These are phyloP conservation scores for Dicaeum eximium DNA, from an alignment of 2,113 vertebrate species.

Conservation along the genomic window DNA sequence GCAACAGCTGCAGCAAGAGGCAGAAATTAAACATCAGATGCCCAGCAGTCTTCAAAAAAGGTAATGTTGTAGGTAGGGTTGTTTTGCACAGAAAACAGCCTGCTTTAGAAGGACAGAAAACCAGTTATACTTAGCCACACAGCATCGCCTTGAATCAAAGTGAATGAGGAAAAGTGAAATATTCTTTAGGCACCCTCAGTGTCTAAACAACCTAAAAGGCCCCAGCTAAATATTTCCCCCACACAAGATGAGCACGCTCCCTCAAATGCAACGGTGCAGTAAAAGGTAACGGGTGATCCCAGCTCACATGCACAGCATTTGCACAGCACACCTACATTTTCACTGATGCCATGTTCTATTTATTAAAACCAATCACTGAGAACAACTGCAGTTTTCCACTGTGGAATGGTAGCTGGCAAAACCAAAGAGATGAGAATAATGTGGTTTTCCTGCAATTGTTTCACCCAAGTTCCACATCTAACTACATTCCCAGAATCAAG, in stretches of 20 bases:
- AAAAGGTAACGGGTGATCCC: background rate
- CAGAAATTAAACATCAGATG: background rate
- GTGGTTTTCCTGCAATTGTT: background rate
- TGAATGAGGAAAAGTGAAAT: background rate
- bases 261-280: background rate
- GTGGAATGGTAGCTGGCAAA: background rate
- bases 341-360: background rate
- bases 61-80: background rate
- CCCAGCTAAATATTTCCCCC: background rate
- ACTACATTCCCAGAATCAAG: background rate
- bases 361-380: background rate
- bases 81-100: background rate
- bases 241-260: background rate
- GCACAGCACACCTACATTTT: background rate
- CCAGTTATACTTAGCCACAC: background rate
- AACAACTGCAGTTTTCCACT: background rate
- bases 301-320: rapidly evolving
- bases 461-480: background rate
- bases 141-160: background rate
- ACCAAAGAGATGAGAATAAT: background rate
- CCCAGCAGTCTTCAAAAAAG: background rate
- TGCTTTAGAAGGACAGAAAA: background rate
- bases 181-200: background rate
- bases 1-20: background rate
- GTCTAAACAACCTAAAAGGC: background rate